Evolutionary conservation across 1,140 invertebrate species (phyloP), one percentile per base, ranked within the genome.

Genomic region (Meteorus sp.): DNA sequence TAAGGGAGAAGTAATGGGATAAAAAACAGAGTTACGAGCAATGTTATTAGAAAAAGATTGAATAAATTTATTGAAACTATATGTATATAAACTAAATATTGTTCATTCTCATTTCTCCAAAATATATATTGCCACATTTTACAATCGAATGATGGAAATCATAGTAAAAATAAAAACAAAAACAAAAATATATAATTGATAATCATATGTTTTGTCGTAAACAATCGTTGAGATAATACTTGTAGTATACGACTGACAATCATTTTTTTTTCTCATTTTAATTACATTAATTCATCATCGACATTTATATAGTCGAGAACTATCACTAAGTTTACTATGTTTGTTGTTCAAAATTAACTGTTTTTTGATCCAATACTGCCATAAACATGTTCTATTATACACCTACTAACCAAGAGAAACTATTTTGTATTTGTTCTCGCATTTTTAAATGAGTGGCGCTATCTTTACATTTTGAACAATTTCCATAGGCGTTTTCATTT

Each of bases 391-490:
- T n/a, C n/a, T n/a, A n/a, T 52, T 60, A 60, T 60, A 60, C 58
- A 60, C 52, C 33, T 43, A 50, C 47, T 50, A 50, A 27, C 2
- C 17, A 29, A 20, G 11, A 25, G 11, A 25, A 25, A 29, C 48
- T 41, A 37, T 50, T 52, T 47, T 20, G 25, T 33, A n/a, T 27
- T 13, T 25, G 19, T 47, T 22, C n/a, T 25, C 15, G 33, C 11
- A 9, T 53, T 35, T 35, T 22, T 52, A 17, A 19, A 11, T 17
- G 22, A 19, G 22, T 53, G 19, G 33, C 39, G 23, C 55, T 57
- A 45, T 57, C 52, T 60, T 60, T 60, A 60, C 58, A 60, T 60
- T 55, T 60, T 60, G 51, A 60, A 60, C 58, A 60, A 60, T 60
- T 44, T 45, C 44, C 44, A 47, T 59, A 25, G 43, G 52, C 39